A percentile compares a stretch with the other conserved stretches of the same genome.
These are phyloP conservation scores for Philhelius pedissequus DNA, from an alignment of 2,888 invertebrate species.

Conservation along the genomic window DNA sequence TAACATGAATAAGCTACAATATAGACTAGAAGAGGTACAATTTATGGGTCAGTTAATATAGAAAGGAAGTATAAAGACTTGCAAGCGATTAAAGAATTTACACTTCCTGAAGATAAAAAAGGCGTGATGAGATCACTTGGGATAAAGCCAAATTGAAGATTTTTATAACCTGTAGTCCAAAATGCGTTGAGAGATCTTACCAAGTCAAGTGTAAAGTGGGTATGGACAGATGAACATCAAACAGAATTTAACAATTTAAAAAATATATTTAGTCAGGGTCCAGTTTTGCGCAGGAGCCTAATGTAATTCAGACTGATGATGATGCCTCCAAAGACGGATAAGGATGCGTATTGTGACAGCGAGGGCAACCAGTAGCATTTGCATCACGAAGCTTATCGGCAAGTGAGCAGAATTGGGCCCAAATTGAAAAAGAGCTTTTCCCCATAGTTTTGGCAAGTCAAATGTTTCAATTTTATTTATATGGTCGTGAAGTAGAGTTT, in stretches of 20 bases:
- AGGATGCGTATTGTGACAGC: conserved; percentile 73
- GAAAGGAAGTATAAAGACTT: conserved; percentile 58
- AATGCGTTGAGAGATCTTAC: conserved; percentile 44
- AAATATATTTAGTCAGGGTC: no score
- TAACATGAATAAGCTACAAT: conserved; percentile 70
- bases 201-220: conserved; percentile 40
- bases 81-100: conserved; percentile 54
- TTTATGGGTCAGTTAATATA: conserved; percentile 55
- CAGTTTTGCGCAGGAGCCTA: no score
- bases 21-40: conserved; percentile 16
- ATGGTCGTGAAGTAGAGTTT: no score
- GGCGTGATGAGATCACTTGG: conserved; percentile 54
- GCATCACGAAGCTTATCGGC: conserved; percentile 70
- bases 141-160: conserved; percentile 62
- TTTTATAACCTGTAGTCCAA: conserved; percentile 41
- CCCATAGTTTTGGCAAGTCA: no score
- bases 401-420: no score
- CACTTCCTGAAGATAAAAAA: conserved; percentile 34
- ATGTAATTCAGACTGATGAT: no score
- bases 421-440: no score
- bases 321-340: conserved; percentile 69
- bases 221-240: conserved; percentile 54
- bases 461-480: no score
- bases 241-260: conserved; percentile 46
- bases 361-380: no score